Evolutionary conservation across 1,140 invertebrate species (phyloP).

Genomic region (Rhopalosiphum maidis): DNA sequence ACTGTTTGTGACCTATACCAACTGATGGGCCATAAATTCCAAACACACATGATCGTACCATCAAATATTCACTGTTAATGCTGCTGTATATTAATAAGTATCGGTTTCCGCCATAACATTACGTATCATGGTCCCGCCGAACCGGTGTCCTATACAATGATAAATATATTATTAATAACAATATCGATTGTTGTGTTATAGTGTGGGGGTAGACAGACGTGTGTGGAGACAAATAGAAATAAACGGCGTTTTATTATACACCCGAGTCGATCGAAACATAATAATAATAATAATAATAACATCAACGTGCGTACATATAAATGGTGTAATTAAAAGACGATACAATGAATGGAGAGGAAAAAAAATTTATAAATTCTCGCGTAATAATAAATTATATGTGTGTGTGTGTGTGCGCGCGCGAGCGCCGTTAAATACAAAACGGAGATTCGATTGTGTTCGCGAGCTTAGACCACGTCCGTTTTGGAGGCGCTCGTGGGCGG

Average conservation of each 20-base stretch:
- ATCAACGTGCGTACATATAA: not conserved
- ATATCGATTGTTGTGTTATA: too few species aligned
- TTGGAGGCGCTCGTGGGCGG: slow-evolving; percentile 53
- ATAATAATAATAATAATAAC: not conserved
- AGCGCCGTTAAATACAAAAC: slow-evolving; percentile 27
- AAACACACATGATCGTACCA: too few species aligned
- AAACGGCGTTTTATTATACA: not conserved
- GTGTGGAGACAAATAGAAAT: not conserved
- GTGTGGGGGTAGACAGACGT: not conserved
- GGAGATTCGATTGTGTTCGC: slow-evolving; percentile 51
- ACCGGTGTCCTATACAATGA: too few species aligned
- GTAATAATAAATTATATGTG: slow-evolving; percentile 15
- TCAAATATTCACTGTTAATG: too few species aligned
- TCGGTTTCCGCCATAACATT: too few species aligned
- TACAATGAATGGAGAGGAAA: not conserved
- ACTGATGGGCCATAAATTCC: too few species aligned
- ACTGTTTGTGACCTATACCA: too few species aligned
- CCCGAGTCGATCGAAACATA: not conserved
- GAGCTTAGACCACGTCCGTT: slow-evolving; percentile 53
- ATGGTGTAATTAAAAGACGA: not conserved
- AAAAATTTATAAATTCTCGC: not conserved
- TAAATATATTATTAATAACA: not conserved
- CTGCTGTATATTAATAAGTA: too few species aligned
- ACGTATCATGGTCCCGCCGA: too few species aligned
- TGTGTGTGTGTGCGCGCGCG: too few species aligned